Percentiles rank a stretch among this genome's conserved stretches.
phyloP scores from a whole-genome alignment of 2,113 vertebrate species.

The Callocephalon fimbriatum region DNA sequence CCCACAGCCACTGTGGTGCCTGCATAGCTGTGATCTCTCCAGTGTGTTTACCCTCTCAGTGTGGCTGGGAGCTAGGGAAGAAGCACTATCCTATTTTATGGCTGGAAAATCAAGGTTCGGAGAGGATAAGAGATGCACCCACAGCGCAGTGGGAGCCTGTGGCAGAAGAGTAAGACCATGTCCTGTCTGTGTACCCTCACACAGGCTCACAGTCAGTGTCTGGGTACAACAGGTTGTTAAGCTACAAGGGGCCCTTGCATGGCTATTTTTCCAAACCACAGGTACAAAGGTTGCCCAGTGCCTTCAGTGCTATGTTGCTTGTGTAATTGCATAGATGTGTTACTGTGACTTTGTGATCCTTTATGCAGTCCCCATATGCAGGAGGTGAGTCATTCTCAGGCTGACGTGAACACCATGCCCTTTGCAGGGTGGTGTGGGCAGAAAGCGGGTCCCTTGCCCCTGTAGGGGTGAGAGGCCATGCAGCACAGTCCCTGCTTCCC shows the following conservation, averaged over 20 bases:
- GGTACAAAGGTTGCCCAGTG: not conserved
- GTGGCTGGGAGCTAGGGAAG: not conserved
- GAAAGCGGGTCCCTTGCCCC: rapidly evolving
- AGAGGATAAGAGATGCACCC: not conserved
- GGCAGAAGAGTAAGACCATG: not conserved
- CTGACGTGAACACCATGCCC: not conserved
- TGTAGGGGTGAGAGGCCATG: not conserved
- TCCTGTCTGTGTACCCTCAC: rapidly evolving
- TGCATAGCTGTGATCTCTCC: not conserved
- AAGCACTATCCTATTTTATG: not conserved
- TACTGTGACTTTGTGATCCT: not conserved
- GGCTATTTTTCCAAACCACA: not conserved
- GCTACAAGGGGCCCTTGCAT: not conserved
- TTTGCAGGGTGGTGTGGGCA: not conserved
- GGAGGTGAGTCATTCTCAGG: not conserved
- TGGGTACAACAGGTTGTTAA: not conserved
- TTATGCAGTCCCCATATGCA: not conserved
- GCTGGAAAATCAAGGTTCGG: not conserved
- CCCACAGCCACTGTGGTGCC: not conserved
- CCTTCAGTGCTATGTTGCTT: not conserved
- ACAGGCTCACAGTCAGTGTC: not conserved
- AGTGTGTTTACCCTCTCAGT: not conserved
- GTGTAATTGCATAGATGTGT: not conserved
- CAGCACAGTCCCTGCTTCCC: not conserved
- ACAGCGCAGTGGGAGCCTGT: rapidly evolving